Conservation (phyloP, 2,797 vertebrate genomes). For the Spatula clypeata region DNA sequence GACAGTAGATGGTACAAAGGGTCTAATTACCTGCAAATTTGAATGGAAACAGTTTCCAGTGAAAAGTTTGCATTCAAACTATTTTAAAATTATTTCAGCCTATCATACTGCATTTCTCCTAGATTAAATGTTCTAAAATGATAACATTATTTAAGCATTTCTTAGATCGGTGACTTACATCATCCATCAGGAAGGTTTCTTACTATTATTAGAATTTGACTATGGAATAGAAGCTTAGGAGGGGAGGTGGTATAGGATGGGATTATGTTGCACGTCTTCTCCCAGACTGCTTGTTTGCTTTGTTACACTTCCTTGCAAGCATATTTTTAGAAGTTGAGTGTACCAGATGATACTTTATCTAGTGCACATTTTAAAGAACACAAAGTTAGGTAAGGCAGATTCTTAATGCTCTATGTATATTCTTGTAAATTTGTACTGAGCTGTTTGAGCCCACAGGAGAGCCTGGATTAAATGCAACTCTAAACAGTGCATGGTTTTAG, state of each 20-base stretch:
- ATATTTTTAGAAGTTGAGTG: neutral
- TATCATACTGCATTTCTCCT: neutral
- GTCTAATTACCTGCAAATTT: neutral
- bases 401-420: neutral
- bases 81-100: neutral
- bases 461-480: neutral
- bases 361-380: neutral
- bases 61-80: neutral
- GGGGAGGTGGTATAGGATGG: neutral
- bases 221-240: neutral
- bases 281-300: neutral
- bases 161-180: neutral
- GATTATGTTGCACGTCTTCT: neutral
- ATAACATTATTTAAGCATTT: neutral
- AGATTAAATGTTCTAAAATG: neutral
- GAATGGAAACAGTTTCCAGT: neutral
- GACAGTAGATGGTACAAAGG: neutral
- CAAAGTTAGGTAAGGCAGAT: neutral
- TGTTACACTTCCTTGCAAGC: neutral
- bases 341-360: neutral
- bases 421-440: neutral
- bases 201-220: neutral
- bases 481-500: neutral
- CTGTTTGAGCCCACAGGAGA: neutral
- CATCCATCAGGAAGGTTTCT: neutral